Base-by-base conservation (phyloP, 2,113 vertebrate genomes). In the Willisornis vidua region DNA sequence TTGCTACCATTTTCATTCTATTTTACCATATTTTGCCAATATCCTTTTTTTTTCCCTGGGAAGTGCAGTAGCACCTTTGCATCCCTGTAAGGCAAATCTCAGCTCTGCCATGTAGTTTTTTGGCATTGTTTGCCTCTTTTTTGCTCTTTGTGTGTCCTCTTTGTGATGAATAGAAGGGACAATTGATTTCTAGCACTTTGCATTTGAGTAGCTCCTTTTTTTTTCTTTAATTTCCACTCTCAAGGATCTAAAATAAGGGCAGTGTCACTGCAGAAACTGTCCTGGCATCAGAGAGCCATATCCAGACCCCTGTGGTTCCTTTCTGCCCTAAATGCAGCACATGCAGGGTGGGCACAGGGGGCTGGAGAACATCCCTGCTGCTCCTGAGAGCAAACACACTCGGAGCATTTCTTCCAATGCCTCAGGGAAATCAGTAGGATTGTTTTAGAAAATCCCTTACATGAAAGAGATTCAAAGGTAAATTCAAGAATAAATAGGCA, bases 291-390 rank as follows among this genome's bases (percentile, higher is more conserved):
- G 18, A 46, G 63, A 86, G 49, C 28, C 39, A 12, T 19, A 37
- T 61, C 57, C 37, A 58, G 37, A 35, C 39, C 51, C 62, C 12
- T n/a, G 1, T 65, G 55, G 59, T 65, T 87, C 49, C 65, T 66
- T 77, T 87, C 52, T 84, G 35, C 46, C 33, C 73, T 70, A 13
- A 68, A 37, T 43, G 35, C 63, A 63, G 25, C 1, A 18, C 20
- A 2, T 39, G 2, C 3, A 23, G 43, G 54, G 57, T 58, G 43
- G 51, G 62, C n/a, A 58, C 71, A 12, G 37, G 0, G 0, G 31
- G 19, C 35, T 76, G 51, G 54, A 87, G 59, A 43, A 76, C 22
- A 6, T 61, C 45, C 54, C 18, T 59, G 4, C 57, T 70, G 41
- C 10, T 77, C 11, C 55, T 66, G 35, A 48, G 73, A 80, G 72